Evolutionary conservation across 1,140 invertebrate species (phyloP).

Genomic region (Danaus plexippus): DNA sequence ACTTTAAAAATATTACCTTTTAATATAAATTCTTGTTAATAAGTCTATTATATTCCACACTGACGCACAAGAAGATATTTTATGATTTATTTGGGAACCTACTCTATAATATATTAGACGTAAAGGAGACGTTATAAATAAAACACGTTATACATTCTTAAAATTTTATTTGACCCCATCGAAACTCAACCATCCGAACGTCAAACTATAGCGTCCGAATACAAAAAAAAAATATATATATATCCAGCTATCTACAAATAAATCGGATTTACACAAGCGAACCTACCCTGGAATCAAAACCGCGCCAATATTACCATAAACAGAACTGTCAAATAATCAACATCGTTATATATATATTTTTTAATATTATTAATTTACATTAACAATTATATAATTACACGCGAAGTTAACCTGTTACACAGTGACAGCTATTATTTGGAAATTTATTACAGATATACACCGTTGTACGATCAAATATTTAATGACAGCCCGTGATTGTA

Average conservation of each 20-base stretch:
- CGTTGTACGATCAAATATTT: conserved; percentile 32
- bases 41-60: too few relatives aligned
- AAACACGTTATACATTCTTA: conserved; percentile 54
- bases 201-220: conserved; percentile 55
- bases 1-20: too few relatives aligned
- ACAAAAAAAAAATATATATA: conserved; percentile 37
- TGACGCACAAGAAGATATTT: too few relatives aligned
- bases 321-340: conserved; percentile 56
- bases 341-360: conserved; percentile 54
- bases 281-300: conserved; percentile 27
- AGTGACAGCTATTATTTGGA: conserved; percentile 61
- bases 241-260: conserved; percentile 38
- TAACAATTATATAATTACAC: conserved; percentile 71
- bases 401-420: conserved; percentile 66
- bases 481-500: too few relatives aligned
- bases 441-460: conserved; percentile 43
- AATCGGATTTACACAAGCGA: conserved; percentile 28
- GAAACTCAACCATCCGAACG: conserved; percentile 64
- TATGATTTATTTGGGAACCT: too few relatives aligned
- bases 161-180: conserved; percentile 68
- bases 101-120: not conserved
- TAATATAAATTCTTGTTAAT: too few relatives aligned
- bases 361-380: conserved; percentile 49
- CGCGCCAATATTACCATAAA: conserved; percentile 13
- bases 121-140: conserved; percentile 25